Percentiles rank a stretch among this genome's conserved stretches.
Conservation (phyloP, 30 jellyfish, hydroid and myxozoan species). For the Aurelia coerulea region DNA sequence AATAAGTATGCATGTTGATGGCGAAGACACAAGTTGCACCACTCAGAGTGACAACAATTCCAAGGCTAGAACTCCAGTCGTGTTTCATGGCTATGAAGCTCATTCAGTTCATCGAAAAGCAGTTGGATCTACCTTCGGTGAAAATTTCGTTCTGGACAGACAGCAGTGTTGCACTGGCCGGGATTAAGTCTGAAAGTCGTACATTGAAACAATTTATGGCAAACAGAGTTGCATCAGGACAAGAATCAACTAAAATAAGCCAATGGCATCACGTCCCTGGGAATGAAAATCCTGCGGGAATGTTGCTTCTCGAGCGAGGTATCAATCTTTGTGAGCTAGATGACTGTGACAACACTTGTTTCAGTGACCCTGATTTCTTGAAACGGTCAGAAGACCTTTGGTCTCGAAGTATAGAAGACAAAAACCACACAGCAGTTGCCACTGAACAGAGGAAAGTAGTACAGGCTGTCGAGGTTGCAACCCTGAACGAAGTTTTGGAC, state of each 20-base stretch:
- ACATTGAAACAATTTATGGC: constrained; percentile 56
- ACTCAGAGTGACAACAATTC: constrained; percentile 18
- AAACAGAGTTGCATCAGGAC: constrained; percentile 48
- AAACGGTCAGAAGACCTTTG: constrained; percentile 13
- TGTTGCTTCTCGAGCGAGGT: constrained; percentile 44
- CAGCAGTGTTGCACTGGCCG: constrained; percentile 19
- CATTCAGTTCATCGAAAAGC: constrained; percentile 25
- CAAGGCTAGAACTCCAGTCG: constrained; percentile 62
- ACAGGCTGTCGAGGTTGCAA: constrained; percentile 29
- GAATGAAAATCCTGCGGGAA: constrained; percentile 60
- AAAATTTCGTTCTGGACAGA: constrained; percentile 57
- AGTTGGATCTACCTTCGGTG: constrained; percentile 7
- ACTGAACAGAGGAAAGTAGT: constrained; percentile 30
- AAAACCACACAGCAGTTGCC: constrained; percentile 25
- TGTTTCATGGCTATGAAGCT: constrained; percentile 47
- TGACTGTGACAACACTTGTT: constrained; percentile 36
- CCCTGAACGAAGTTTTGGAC: constrained; percentile 20
- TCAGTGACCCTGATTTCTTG: constrained; percentile 56
- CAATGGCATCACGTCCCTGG: constrained; percentile 67
- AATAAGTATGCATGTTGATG: constrained; percentile 15
- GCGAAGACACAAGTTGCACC: constrained; percentile 27
- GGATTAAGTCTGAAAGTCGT: constrained; percentile 1
- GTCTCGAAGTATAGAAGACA: constrained; percentile 24
- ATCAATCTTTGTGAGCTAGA: constrained; percentile 25
- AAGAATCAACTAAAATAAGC: constrained; percentile 10